These are phyloP conservation scores for Abrostola triplasia DNA, from an alignment of 2,888 invertebrate species.

Conservation along the genomic window DNA sequence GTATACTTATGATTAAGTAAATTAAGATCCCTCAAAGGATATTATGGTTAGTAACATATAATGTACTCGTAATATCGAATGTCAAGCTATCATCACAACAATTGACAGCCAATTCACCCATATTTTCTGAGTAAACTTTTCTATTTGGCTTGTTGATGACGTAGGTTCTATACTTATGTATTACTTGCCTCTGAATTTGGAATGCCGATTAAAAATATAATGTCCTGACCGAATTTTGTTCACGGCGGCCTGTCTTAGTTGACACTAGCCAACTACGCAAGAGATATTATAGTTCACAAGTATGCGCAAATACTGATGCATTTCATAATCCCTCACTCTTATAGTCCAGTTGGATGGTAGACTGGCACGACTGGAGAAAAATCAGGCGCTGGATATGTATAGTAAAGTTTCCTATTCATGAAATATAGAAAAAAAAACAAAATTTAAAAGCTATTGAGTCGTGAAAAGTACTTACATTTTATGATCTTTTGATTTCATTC, in stretches of 20 bases:
- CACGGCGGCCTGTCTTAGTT: no score
- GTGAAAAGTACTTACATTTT: not conserved
- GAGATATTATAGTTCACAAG: no score
- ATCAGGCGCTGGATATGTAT: no score
- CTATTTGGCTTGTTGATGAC: not conserved
- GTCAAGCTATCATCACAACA: constrained; percentile 5
- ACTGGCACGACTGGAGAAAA: no score
- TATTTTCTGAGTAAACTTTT: constrained; percentile 7
- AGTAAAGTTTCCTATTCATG: no score
- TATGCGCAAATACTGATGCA: no score
- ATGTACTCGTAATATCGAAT: constrained; percentile 14
- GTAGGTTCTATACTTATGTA: not conserved
- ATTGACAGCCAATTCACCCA: constrained; percentile 21
- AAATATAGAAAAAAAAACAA: no score
- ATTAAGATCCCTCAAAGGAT: not conserved
- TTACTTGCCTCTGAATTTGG: not conserved
- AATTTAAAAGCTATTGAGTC: no score
- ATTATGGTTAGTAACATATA: constrained; percentile 34
- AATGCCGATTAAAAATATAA: constrained; percentile 3
- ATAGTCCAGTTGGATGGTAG: no score
- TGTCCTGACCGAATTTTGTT: no score
- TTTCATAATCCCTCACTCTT: no score
- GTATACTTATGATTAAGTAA: not conserved
- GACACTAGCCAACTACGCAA: no score
- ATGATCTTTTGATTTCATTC: constrained; percentile 13